phyloP scores from a whole-genome alignment of 2,113 vertebrate species.

The Rostratula benghalensis region DNA sequence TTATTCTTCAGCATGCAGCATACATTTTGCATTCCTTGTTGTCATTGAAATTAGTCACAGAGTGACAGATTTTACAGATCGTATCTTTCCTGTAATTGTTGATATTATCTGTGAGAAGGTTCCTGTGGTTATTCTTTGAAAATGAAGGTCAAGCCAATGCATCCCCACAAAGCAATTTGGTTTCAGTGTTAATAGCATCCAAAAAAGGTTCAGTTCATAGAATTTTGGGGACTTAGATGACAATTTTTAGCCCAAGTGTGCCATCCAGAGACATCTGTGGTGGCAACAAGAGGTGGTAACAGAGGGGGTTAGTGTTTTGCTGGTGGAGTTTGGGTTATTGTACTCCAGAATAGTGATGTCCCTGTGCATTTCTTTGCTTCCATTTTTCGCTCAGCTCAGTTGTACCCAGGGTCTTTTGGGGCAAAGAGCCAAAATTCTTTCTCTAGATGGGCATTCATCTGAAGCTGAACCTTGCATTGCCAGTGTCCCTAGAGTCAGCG shows the following conservation, averaged over 20 bases:
- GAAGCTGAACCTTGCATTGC: constrained; percentile 5
- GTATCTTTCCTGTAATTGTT: neutral
- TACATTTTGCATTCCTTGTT: neutral
- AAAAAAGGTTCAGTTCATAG: neutral
- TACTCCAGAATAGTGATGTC: neutral
- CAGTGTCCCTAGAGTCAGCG: neutral
- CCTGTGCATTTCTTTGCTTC: neutral
- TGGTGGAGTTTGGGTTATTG: neutral
- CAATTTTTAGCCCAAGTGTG: neutral
- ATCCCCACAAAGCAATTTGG: neutral
- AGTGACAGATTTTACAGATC: neutral
- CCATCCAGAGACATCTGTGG: neutral
- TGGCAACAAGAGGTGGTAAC: neutral
- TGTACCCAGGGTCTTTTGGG: neutral
- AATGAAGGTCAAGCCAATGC: neutral
- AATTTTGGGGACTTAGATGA: neutral
- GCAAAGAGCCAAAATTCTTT: neutral
- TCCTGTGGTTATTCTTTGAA: neutral
- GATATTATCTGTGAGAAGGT: neutral
- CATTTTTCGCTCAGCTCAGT: neutral
- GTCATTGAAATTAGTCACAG: neutral
- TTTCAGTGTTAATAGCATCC: neutral
- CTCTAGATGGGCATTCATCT: neutral
- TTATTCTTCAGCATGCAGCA: neutral
- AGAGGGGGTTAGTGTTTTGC: too few relatives aligned